Conservation (phyloP, 1,140 invertebrate species). For the Coelopa frigida region DNA sequence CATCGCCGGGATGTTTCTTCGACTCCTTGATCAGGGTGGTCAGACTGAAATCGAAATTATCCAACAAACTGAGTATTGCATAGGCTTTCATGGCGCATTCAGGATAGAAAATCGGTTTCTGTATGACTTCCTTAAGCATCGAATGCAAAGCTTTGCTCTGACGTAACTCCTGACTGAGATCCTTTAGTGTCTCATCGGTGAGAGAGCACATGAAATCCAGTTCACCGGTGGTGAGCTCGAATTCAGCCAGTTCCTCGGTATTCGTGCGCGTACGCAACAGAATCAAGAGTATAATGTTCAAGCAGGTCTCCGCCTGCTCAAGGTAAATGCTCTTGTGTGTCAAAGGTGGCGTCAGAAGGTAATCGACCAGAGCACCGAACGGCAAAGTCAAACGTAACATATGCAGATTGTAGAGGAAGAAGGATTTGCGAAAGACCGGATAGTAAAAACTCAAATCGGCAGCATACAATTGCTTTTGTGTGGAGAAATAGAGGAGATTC, state of each 20-base stretch:
- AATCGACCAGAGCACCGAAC: conserved; percentile 5
- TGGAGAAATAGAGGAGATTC: background rate
- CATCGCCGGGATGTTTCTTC: conserved; percentile 9
- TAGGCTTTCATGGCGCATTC: conserved; percentile 15
- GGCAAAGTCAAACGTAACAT: conserved; percentile 16
- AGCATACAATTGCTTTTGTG: background rate
- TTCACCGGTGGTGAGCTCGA: conserved; percentile 16
- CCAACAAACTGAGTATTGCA: conserved; percentile 15
- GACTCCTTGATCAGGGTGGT: conserved; percentile 12
- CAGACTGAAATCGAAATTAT: conserved; percentile 12
- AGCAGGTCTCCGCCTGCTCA: conserved; percentile 14
- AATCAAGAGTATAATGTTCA: conserved; percentile 16
- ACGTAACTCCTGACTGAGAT: conserved; percentile 6
- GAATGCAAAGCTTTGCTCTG: conserved; percentile 10
- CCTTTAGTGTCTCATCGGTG: background rate
- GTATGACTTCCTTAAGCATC: conserved; percentile 5
- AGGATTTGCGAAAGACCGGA: conserved; percentile 10
- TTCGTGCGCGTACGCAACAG: conserved; percentile 13
- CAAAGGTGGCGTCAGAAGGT: conserved; percentile 17
- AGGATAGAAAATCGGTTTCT: conserved; percentile 15
- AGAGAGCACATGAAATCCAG: conserved; percentile 10
- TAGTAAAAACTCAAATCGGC: conserved; percentile 13
- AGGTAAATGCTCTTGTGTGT: conserved; percentile 11
- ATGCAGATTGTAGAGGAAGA: conserved; percentile 23
- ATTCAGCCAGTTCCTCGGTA: conserved; percentile 20